phyloP scores from a whole-genome alignment of 2,113 vertebrate genomes.

The Fregata magnificens region DNA sequence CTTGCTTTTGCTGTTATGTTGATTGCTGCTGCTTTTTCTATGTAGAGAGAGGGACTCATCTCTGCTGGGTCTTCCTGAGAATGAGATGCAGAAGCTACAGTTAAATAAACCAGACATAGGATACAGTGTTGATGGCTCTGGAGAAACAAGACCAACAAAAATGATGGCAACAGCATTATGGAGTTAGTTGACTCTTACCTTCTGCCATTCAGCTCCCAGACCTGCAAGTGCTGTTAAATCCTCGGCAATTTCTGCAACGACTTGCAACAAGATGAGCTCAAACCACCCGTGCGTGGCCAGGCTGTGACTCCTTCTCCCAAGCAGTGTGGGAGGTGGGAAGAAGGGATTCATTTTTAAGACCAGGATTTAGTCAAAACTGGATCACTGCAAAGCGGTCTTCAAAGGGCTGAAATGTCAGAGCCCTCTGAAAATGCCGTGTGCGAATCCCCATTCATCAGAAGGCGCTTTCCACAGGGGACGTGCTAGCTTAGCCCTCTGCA shows the following conservation, averaged over 20 bases:
- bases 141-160: background rate
- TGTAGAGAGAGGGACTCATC: background rate
- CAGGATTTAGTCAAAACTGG: background rate
- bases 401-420: background rate
- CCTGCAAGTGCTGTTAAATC: background rate
- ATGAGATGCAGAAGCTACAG: background rate
- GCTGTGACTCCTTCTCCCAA: background rate
- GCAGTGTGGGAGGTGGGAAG: background rate
- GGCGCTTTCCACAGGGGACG: background rate
- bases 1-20: background rate
- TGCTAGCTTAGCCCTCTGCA: background rate
- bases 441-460: background rate
- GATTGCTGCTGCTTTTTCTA: background rate
- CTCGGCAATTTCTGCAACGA: background rate
- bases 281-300: rapidly evolving
- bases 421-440: background rate
- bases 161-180: background rate
- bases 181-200: background rate
- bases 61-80: background rate
- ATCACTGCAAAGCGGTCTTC: background rate
- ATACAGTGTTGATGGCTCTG: background rate
- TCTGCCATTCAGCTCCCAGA: background rate
- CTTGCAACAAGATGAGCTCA: background rate
- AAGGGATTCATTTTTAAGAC: background rate
- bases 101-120: background rate